Evolutionary conservation across 2,113 vertebrate genomes (phyloP), one percentile per base, ranked within the genome.

Genomic region (Zosterops pallidus): DNA sequence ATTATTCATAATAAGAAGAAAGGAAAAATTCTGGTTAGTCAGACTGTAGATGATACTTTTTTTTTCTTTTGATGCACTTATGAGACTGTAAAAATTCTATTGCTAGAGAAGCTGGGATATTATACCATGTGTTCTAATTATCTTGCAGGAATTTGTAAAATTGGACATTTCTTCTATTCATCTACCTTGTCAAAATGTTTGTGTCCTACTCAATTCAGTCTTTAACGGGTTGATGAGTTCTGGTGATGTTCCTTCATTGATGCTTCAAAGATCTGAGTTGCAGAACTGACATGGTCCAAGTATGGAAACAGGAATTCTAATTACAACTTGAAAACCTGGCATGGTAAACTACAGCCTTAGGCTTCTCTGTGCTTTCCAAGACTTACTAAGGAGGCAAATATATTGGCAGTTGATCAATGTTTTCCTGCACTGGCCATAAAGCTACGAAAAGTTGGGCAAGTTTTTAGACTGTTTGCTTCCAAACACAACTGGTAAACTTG

Each of bases 221-320:
- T 71, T 76, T 15, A 53, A 2, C 12, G 64, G 5, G 3, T 60
- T 63, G 22, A 37, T 52, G 31, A 69, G 17, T 49, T 64, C 33
- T 33, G 39, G 25, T 63, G 53, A 39, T 12, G 24, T 8, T 39
- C 77, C 82, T 90, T 86, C 12, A 19, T 5, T 60, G 78, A 29
- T 76, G 9, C 9, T 52, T 84, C 56, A 39, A 57, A 80, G 14
- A 29, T 31, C 53, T 46, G 41, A 65, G 42, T 28, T 85, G 24
- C 44, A 78, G 41, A 89, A 53, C 22, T 28, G 24, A 39, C 2
- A 3, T 18, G 5, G 16, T 47, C 12, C 0, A 0, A 35, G 16
- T 23, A 47, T 26, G 22, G 47, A 81, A 81, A 57, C 12, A 31
- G 47, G 25, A 86, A 47, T 64, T 65, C 11, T 81, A 13, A 24